Conservation (phyloP, 2,113 vertebrate genomes). For the Glareola pratincola region DNA sequence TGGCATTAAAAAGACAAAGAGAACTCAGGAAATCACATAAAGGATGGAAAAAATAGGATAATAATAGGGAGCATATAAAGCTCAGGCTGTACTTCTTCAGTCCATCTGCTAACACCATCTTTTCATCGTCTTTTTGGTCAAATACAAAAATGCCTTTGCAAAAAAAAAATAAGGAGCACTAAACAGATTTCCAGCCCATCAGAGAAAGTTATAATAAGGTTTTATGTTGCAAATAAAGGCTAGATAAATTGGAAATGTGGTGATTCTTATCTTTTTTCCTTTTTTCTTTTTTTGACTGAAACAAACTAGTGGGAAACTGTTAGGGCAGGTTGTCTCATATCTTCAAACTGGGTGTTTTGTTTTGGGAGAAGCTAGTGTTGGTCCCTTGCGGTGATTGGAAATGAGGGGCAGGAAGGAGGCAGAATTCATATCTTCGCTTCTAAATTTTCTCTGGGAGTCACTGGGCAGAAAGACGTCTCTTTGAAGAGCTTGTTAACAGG, state of each 20-base stretch:
- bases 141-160: not conserved
- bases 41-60: not conserved
- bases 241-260: not conserved
- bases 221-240: not conserved
- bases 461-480: not conserved
- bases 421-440: not conserved
- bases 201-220: not conserved
- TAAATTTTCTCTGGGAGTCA: not conserved
- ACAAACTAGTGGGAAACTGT: not conserved
- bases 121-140: not conserved
- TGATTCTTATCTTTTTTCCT: not conserved
- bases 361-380: not conserved
- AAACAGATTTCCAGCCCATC: not conserved
- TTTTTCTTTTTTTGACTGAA: not conserved
- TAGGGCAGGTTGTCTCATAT: not conserved
- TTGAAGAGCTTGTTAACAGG: not conserved
- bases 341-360: not conserved
- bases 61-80: not conserved
- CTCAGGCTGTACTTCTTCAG: not conserved
- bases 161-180: not conserved
- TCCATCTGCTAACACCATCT: not conserved
- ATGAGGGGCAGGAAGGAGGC: not conserved
- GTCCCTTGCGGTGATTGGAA: fast-evolving
- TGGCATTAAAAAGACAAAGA: not conserved
- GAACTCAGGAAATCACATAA: not conserved